Percentiles rank a stretch among this genome's conserved stretches.
phyloP scores from a whole-genome alignment of 2,113 vertebrate genomes.

The Neotragus moschatus region DNA sequence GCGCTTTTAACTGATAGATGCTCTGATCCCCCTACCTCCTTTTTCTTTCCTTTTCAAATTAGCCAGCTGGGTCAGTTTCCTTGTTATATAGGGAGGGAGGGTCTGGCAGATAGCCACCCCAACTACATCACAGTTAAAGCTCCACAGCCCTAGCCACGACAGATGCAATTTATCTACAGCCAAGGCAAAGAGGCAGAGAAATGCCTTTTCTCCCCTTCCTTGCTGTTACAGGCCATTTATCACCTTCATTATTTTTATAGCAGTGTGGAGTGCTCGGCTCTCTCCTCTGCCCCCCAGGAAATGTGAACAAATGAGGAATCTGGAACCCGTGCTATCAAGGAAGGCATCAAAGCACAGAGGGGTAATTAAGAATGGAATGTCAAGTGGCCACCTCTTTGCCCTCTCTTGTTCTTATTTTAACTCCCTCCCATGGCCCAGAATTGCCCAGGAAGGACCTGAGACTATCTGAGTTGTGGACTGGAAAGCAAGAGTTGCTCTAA shows the following conservation, averaged over 20 bases:
- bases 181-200: conserved; percentile 40
- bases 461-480: not conserved
- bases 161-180: conserved; percentile 78
- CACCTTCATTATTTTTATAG: conserved; percentile 80
- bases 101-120: conserved; percentile 46
- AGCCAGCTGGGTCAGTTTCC: not conserved
- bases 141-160: conserved; percentile 63
- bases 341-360: conserved; percentile 6
- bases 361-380: conserved; percentile 40
- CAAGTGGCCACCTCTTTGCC: not conserved
- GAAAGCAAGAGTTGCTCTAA: not conserved
- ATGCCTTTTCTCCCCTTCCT: conserved; percentile 73
- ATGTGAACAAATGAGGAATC: conserved; percentile 45
- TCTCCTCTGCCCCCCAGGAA: not conserved
- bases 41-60: not conserved
- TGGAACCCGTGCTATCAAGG: not conserved
- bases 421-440: not conserved
- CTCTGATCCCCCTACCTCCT: not conserved
- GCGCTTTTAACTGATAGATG: not conserved
- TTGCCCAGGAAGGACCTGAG: not conserved
- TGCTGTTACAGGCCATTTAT: conserved; percentile 75
- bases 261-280: not conserved
- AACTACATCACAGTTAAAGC: conserved; percentile 67
- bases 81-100: not conserved
- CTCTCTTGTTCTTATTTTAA: not conserved